Evolutionary conservation across 2,888 invertebrate genomes (phyloP), one percentile per base, ranked within the genome.

Genomic region (Diaprepes abbreviatus): DNA sequence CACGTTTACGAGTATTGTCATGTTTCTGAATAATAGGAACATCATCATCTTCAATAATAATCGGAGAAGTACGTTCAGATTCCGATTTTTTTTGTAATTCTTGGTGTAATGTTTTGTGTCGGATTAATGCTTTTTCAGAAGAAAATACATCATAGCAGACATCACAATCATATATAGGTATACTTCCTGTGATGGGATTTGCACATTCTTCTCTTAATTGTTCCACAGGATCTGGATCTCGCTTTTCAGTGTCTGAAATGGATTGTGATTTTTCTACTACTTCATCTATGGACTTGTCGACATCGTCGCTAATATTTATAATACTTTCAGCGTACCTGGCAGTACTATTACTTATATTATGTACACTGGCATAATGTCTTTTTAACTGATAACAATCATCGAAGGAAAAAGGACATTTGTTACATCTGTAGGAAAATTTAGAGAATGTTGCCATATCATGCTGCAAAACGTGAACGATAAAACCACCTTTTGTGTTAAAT

Each of bases 111-210:
- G 74, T 70, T 45, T 75, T 75, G 54, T 81, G 80, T 12, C 50
- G 70, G 1, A 66, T 65, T 19, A 81, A 52, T 24, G 77, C 75
- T 33, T 76, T 74, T 62, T 74, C 67, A 3, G 74, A 65, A 12
- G 72, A 66, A 63, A 79, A 80, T 35, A 75, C 73, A 40, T 79
- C 78, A 19, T 78, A 79, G 62, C 81, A 81, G 3, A 76, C 65
- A 45, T 66, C 58, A 38, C 72, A 72, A 24, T 69, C 69, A 43
- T n/a, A 70, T 21, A 70, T 70, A 4, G 60, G 62, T 12, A 70
- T 54, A 40, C 16, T 17, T 12, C 59, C 64, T n/a, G 57, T 57
- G 5, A 38, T 36, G n/a, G 38, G 35, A 55, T 55, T 38, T 12
- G 12, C 9, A 21, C 3, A 21, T 1, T 43, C 4, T 21, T n/a